Conservation (phyloP, 2,797 vertebrate species). For the Sebastes matsubarae region DNA sequence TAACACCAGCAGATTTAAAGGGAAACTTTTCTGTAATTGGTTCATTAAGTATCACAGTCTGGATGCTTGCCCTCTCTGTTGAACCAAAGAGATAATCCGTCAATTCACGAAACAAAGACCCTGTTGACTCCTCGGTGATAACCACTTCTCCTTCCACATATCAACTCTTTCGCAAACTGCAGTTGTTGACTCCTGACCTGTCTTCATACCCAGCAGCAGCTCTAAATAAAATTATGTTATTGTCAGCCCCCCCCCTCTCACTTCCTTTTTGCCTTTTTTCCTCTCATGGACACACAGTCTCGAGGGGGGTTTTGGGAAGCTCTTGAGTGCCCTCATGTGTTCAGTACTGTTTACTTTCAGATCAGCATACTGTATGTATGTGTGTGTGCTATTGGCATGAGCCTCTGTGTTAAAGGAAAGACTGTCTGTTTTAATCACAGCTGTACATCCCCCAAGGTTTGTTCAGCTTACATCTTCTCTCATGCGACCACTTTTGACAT, state of each 20-base stretch:
- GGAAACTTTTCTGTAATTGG: conserved; percentile 7
- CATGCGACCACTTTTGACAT: not conserved
- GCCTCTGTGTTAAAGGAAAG: conserved; percentile 1
- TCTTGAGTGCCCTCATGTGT: conserved; percentile 79
- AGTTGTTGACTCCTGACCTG: conserved; percentile 68
- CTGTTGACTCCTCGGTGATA: conserved; percentile 22
- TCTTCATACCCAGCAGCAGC: conserved; percentile 48
- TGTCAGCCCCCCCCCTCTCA: conserved; percentile 46
- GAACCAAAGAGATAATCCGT: conserved; percentile 20
- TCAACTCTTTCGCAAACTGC: conserved; percentile 52
- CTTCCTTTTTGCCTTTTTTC: conserved; percentile 32
- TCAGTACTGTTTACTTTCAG: conserved; percentile 30
- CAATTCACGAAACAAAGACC: conserved; percentile 24
- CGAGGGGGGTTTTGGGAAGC: conserved; percentile 53
- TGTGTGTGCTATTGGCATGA: conserved; percentile 8
- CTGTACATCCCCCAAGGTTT: not conserved
- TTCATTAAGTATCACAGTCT: not conserved
- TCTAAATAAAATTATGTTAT: conserved; percentile 61
- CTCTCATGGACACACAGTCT: conserved; percentile 31
- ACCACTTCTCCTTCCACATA: conserved; percentile 40
- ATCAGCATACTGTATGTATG: not conserved
- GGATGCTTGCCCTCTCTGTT: conserved; percentile 6
- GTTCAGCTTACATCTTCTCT: not conserved
- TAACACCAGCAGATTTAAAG: not conserved
- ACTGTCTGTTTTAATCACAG: conserved; percentile 12